phyloP scores from a whole-genome alignment of 2,113 vertebrate genomes.

The Peucedramus taeniatus region DNA sequence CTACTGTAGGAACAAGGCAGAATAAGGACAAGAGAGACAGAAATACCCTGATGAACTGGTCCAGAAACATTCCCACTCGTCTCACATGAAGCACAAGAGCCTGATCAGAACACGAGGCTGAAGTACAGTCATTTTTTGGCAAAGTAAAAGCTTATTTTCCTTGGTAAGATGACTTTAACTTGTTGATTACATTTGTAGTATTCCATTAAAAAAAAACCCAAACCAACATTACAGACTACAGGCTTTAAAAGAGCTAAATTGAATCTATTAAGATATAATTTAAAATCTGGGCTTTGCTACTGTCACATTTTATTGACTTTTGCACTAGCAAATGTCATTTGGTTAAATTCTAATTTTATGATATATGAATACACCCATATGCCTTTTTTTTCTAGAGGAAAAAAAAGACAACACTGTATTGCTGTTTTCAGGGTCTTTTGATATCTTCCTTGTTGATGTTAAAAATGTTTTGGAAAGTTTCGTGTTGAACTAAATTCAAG shows the following conservation, averaged over 20 bases:
- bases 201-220: fast-evolving
- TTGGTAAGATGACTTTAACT: background rate
- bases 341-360: background rate
- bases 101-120: background rate
- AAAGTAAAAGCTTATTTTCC: background rate
- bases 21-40: background rate
- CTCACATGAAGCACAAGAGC: background rate
- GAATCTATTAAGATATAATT: background rate
- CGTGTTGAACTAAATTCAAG: background rate
- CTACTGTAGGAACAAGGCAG: constrained; percentile 71
- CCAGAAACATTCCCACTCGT: background rate
- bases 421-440: background rate
- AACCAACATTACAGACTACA: background rate
- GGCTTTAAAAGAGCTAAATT: background rate
- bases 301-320: background rate
- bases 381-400: fast-evolving
- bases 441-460: background rate
- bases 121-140: background rate
- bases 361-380: background rate
- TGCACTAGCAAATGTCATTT: background rate
- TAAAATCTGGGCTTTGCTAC: background rate
- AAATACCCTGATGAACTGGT: background rate
- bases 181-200: background rate
- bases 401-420: background rate
- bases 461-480: background rate